Conservation (phyloP, 1,140 invertebrate genomes). For the Scylla paramamosain region DNA sequence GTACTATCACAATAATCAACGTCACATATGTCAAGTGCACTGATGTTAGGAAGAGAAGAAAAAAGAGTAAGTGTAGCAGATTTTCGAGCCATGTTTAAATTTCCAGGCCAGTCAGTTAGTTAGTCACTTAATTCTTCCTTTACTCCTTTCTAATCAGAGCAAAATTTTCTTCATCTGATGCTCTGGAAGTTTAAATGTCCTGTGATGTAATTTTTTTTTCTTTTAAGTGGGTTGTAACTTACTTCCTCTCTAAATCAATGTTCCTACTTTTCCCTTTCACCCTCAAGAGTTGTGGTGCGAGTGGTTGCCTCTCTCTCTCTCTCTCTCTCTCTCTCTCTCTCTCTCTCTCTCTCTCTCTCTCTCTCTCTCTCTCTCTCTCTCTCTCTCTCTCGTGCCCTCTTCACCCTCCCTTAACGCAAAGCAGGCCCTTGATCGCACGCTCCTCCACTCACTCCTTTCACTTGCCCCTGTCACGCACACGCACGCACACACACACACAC, state of each 20-base stretch:
- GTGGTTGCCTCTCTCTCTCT: too few species aligned
- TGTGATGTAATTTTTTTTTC: too few species aligned
- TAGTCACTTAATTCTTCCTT: background rate
- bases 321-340: too few species aligned
- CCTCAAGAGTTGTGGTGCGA: too few species aligned
- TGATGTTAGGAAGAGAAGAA: background rate
- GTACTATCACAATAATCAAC: background rate
- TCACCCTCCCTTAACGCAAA: background rate
- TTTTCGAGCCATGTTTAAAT: background rate
- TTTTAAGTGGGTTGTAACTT: too few species aligned
- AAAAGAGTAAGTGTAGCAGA: background rate
- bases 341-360: background rate
- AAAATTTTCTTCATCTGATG: too few species aligned
- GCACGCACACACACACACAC: constrained; percentile 5
- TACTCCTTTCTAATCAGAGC: too few species aligned
- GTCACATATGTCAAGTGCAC: background rate
- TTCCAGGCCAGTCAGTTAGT: background rate
- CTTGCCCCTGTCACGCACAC: background rate
- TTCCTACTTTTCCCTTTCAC: too few species aligned
- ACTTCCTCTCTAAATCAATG: too few species aligned
- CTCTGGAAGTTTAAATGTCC: too few species aligned
- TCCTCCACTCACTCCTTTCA: background rate
- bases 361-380: constrained; percentile 24
- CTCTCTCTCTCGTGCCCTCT: constrained; percentile 2
- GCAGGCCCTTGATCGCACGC: background rate